These are phyloP conservation scores for Beaufortia kweichowensis DNA, from an alignment of 2,113 vertebrate genomes.

Conservation along the genomic window DNA sequence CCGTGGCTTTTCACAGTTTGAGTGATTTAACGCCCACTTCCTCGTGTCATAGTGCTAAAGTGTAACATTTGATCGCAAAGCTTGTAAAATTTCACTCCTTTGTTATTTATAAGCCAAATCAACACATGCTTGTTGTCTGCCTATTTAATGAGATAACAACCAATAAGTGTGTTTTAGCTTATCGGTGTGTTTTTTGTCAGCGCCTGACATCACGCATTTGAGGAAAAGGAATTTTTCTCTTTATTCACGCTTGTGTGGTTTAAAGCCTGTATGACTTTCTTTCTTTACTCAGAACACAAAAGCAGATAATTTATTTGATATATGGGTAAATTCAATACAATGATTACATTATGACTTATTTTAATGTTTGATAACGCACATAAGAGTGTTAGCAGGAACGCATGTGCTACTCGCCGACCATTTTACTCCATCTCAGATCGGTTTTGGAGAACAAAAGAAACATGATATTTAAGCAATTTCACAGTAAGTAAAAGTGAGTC, in stretches of 20 bases:
- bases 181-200: constrained; percentile 7
- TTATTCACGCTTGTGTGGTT: background rate
- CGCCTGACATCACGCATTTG: background rate
- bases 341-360: no score
- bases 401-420: no score
- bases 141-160: background rate
- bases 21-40: constrained; percentile 11
- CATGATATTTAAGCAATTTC: no score
- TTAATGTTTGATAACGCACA: no score
- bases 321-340: no score
- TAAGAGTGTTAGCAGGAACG: no score
- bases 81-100: constrained; percentile 40
- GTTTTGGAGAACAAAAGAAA: no score
- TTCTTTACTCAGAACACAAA: no score
- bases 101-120: constrained; percentile 20
- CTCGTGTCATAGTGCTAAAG: constrained; percentile 33
- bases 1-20: constrained; percentile 32
- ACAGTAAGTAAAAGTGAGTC: no score
- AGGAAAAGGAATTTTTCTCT: background rate
- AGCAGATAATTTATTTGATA: no score
- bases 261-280: no score
- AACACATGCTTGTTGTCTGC: background rate
- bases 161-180: background rate
- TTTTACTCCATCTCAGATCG: no score
- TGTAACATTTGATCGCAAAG: constrained; percentile 14